Base-by-base conservation (phyloP, 2,888 invertebrate species). In the Synergus itoensis region DNA sequence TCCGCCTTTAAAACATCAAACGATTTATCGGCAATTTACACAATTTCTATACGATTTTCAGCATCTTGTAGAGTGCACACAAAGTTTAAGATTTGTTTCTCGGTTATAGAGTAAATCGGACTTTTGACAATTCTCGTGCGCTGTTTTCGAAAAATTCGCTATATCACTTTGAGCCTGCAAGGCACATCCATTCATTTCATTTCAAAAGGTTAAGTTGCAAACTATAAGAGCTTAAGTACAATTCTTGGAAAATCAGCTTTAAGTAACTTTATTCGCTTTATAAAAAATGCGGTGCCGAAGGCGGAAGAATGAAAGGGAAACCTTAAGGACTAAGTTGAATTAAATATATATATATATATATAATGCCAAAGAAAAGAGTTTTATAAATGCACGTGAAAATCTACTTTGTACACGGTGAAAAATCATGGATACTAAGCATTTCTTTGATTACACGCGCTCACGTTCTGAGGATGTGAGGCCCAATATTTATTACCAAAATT, bases 331-430 rank as follows among this genome's bases (percentile, higher is more conserved):
- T 87, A 86, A 81, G 80, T 84, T 83, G 80, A 84, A 81, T 83
- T 85, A 84, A 84, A 83, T 87, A 85, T 84, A 84, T 85, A 85
- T 85, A 84, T 84, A 83, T 87, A 85, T 84, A 84, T 85, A 85
- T 86, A 84, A 86, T 85, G 85, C 85, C 85, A 83, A 84, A 80
- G 76, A 60, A 65, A 53, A 64, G 48, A 81, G 84, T 65, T 83
- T 78, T 86, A 83, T 84, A 85, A 85, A 87, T 87, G 86, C 84
- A 85, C 81, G 83, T 82, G 84, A 80, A 36, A 45, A 82, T 81
- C 77, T 76, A 79, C 79, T 79, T 78, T 48, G 76, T 77, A 77
- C 28, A 28, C 28, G 28, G 28, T 28, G 28, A 28, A 28, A 28
- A 28, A 28, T 28, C 28, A 28, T 28, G 28, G 1, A 21, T 21